Base-by-base conservation (phyloP, 2,113 vertebrate species). In the Podiceps cristatus region DNA sequence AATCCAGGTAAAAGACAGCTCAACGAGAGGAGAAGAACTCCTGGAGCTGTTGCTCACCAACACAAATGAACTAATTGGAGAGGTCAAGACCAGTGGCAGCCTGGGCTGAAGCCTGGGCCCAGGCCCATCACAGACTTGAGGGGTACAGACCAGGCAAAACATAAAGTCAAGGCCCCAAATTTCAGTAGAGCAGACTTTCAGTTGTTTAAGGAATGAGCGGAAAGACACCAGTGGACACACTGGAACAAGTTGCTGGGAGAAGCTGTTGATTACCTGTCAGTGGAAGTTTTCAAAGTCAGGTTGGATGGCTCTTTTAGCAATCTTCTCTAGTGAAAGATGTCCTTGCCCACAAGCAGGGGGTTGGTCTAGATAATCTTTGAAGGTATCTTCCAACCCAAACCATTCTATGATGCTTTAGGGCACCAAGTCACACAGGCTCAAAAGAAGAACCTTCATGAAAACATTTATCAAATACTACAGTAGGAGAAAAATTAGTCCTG, bases 291-390 rank as follows among this genome's bases (percentile, higher is more conserved):
- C 64, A 25, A 45, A 22, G 22, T 8, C n/a, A 69, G 1, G 1
- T 5, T 56, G 31, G 14, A 40, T 0, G 6, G 20, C 5, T 6
- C 47, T 84, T 87, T 24, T 22, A 93, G 47, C 18, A 72, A 20
- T 10, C 31, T 66, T 13, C 4, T 35, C 14, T 63, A 45, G 29
- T 13, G 53, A 27, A 63, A 71, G 19, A 7, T 18, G 28, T 33
- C 22, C 15, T 16, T 58, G 29, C 13, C 14, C 11, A 9, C 1
- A 4, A 14, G 25, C 40, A 13, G 0, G 1, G 8, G 7, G 17
- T 7, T 76, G 24, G 23, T 40, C 49, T 55, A 49, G 3, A 3
- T 7, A 22, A 56, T 20, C 42, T 83, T 35, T 11, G 9, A 37
- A 56, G 5, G 13, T 59, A 2, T 2, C 6, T 80, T 81, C 35